phyloP scores from a whole-genome alignment of 2,113 vertebrate species.

The Engystomops pustulosus region DNA sequence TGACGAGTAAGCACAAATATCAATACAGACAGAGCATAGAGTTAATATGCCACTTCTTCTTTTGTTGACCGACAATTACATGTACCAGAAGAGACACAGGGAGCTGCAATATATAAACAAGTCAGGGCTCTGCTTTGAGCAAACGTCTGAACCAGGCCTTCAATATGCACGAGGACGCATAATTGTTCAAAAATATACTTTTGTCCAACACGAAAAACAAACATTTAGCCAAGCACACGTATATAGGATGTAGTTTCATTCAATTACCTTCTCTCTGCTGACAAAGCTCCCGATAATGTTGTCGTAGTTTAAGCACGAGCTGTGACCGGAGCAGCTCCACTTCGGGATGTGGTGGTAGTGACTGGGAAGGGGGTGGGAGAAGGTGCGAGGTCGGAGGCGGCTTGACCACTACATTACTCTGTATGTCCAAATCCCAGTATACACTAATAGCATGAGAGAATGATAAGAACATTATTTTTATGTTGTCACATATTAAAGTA shows the following conservation, averaged over 20 bases:
- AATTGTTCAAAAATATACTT: neutral
- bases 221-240: neutral
- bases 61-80: no score
- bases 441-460: constrained; percentile 74
- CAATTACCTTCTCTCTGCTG: constrained; percentile 86
- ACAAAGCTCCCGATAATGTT: constrained; percentile 95
- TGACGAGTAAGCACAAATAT: no score
- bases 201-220: neutral
- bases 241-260: neutral
- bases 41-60: no score
- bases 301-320: constrained; percentile 91
- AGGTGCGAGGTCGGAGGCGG: constrained; percentile 79
- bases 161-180: no score
- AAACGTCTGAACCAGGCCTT: no score
- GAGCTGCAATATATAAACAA: no score
- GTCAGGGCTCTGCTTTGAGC: no score
- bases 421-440: constrained; percentile 96
- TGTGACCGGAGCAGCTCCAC: constrained; percentile 94
- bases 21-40: no score
- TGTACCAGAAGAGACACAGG: no score
- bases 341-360: constrained; percentile 89
- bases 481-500: no score
- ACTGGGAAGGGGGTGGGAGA: constrained; percentile 77
- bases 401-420: constrained; percentile 92
- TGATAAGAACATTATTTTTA: neutral